Evolutionary conservation across 2,113 vertebrate genomes (phyloP).

Genomic region (Zosterops borbonicus): DNA sequence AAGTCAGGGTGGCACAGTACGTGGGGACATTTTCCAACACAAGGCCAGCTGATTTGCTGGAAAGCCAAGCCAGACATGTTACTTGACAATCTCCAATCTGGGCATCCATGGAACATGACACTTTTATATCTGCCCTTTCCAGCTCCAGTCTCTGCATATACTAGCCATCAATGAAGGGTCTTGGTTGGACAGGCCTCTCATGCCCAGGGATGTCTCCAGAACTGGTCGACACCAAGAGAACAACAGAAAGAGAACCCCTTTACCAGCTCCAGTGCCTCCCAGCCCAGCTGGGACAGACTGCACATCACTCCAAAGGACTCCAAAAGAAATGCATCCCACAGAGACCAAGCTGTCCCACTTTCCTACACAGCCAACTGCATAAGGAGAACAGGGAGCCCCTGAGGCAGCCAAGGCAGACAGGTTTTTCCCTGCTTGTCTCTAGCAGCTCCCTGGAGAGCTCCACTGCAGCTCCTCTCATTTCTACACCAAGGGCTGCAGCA

Average conservation of each 20-base stretch:
- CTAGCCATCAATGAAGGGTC: fast-evolving
- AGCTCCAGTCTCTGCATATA: neutral
- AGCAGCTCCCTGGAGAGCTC: neutral
- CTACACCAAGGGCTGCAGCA: neutral
- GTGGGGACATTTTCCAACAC: neutral
- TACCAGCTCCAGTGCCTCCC: neutral
- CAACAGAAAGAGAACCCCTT: neutral
- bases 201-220: neutral
- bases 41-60: neutral
- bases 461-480: neutral
- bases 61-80: neutral
- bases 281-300: neutral
- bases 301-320: neutral
- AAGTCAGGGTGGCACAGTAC: neutral
- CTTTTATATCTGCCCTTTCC: neutral
- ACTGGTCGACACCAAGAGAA: neutral
- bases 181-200: neutral
- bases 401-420: neutral
- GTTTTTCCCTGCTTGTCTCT: neutral
- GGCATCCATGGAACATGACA: neutral
- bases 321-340: fast-evolving
- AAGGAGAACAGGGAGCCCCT: neutral
- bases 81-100: neutral
- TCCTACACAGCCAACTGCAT: neutral
- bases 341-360: neutral